Base-by-base conservation (phyloP, 2,888 invertebrate genomes). In the Catocala sponsa region DNA sequence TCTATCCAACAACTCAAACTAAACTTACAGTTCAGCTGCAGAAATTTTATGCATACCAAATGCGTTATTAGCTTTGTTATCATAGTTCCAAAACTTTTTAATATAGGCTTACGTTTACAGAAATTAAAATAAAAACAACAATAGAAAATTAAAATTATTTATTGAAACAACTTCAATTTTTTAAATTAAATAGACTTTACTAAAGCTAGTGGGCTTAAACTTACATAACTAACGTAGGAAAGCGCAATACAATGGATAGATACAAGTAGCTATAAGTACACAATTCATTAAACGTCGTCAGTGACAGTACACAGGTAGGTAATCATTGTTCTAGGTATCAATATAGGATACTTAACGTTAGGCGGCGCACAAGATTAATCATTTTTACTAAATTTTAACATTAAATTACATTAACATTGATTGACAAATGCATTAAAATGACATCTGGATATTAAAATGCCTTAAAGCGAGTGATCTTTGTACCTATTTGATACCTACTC, bases 121-220 rank as follows among this genome's bases (percentile, higher is more conserved):
- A 25, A 25, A 25, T 25, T 2, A 25, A 9, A 38, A 38, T 38
- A 6, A 84, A 79, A 74, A 67, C 73, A 70, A 61, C 65, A 64
- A 64, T 64, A 78, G 80, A 92, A 92, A 94, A 93, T 92, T 92
- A 92, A 91, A 92, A 88, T 91, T 85, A 92, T 94, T 92, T 94
- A 93, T 92, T 94, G 85, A 94, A 94, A 94, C 93, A 94, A 92
- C 87, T 92, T 91, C 86, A 89, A 89, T 91, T 82, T 86, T 74
- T 90, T 89, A 86, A 90, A 89, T 92, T 89, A 91, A 86, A 89
- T 87, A 88, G 83, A 85, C 85, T 87, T 89, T 84, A 87, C 91
- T 91, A 92, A 90, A 88, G 85, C 91, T 92, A 91, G 81, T 84
- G 87, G 90, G 90, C 87, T 89, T 87, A 86, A 77, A 85, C 81